These are phyloP conservation scores for Octomys mimax DNA, from an alignment of 2,797 vertebrate genomes.

Conservation along the genomic window DNA sequence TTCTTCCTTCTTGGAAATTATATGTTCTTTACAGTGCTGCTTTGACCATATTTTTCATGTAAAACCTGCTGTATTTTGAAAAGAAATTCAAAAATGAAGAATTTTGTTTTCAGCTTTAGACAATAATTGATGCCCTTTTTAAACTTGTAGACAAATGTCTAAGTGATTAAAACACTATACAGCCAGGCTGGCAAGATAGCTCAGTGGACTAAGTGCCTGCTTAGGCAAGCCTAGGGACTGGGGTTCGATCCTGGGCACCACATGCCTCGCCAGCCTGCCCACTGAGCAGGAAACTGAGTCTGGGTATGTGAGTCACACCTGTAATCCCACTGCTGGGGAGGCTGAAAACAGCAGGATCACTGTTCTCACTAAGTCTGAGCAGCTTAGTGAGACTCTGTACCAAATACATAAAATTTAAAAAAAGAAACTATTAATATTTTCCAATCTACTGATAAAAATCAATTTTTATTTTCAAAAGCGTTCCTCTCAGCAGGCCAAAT, in stretches of 20 bases:
- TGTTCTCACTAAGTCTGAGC: too few relatives aligned
- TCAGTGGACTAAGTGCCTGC: too few relatives aligned
- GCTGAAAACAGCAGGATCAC: too few relatives aligned
- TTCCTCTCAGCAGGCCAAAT: too few relatives aligned
- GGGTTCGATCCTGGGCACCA: too few relatives aligned
- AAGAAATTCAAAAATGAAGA: slow-evolving; percentile 36
- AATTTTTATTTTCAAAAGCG: not conserved
- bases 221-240: too few relatives aligned
- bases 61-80: not conserved
- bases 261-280: too few relatives aligned
- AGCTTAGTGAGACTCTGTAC: too few relatives aligned
- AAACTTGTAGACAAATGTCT: not conserved
- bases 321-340: too few relatives aligned
- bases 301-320: too few relatives aligned
- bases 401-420: too few relatives aligned
- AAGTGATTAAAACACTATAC: not conserved
- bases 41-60: slow-evolving; percentile 4
- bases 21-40: not conserved
- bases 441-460: not conserved
- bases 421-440: not conserved
- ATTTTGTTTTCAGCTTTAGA: slow-evolving; percentile 5
- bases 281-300: too few relatives aligned
- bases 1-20: slow-evolving; percentile 41
- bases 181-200: not conserved
- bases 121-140: not conserved